Base-by-base conservation (phyloP, 1,140 invertebrate species). In the Popillia japonica region DNA sequence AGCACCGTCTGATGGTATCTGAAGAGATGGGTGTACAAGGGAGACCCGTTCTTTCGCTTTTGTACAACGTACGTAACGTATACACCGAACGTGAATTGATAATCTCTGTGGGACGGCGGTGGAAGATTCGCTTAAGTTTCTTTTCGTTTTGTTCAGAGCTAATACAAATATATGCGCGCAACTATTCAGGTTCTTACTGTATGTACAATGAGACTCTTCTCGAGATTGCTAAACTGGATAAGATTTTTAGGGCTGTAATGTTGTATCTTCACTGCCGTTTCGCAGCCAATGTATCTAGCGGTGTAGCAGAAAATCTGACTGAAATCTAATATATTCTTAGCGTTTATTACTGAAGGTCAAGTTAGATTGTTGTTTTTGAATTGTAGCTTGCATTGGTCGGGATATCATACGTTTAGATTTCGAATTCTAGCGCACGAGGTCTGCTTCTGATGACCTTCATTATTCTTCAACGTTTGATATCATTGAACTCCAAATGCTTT, bases 21-120 rank as follows among this genome's bases (percentile, higher is more conserved):
- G 23, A 2, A 9, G 22, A 14, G 11, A 27, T 27, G 61, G 20
- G 2, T 68, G 61, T 68, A 68, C 61, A 27, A 68, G 27, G 7
- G 9, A 27, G 61, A 68, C 10, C 20, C 22, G 6, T 10, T 23
- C 61, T 10, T 14, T 34, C 17, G 17, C 27, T 23, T 68, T 68
- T 55, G 48, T 55, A 55, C 4, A 34, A 34, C 48, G 14, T 55
- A n/a, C 2, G 9, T 44, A 44, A 34, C 4, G 44, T 48, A 61
- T 22, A 68, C 22, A 34, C 61, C 61, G 9, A 68, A 68, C 61
- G 61, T 68, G 61, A 68, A 68, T 68, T 68, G 61, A 68, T 68
- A 68, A 68, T 68, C 61, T 68, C 27, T 14, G 6, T 22, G 14
- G 17, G 48, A 6, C 48, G 14, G 48, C 14, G 11, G 48, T 17